Evolutionary conservation across 2,797 vertebrate species (phyloP), one percentile per base, ranked within the genome.

Genomic region (Chelmon rostratus): DNA sequence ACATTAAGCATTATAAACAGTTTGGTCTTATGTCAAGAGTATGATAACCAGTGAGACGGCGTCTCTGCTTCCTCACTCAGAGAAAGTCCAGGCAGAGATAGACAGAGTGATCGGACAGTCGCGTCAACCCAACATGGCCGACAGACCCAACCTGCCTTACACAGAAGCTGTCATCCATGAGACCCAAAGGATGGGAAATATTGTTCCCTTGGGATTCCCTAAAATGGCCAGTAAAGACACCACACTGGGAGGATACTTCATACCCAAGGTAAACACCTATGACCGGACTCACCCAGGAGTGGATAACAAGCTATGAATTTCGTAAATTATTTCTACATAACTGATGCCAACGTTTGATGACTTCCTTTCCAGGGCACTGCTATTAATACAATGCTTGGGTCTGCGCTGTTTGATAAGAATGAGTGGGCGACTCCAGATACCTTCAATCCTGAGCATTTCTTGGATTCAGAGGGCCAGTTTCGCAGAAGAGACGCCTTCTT

Each of bases 361-460:
- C 53, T 52, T 1, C 31, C 35, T 47, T 79, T 53, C 42, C 76
- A 98, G 97, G 96, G 96, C 0, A 96, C 95, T 13, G 0, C 18
- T n/a, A 0, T 96, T 2, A 0, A 64, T 0, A 10, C 89, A 28
- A 94, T 69, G 59, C 83, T 98, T 47, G 65, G 86, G 0, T 96
- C 97, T 0, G 88, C 97, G 69, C 73, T 98, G 82, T 91, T 86
- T 28, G 97, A 97, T 79, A 89, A 96, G 18, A 70, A 86, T 0
- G 94, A 96, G 64, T 98, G 97, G 97, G 94, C 89, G 68, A 96
- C 94, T 0, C 96, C 97, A 0, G 21, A 96, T 6, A 33, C 38
- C 0, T 98, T 97, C 82, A 97, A 96, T 68, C 97, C 97, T 0
- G 90, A 77, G 35, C 96, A 98, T 85, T 98, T 98, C 82, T 89